phyloP scores from a whole-genome alignment of 2,113 vertebrate species.

The Meleagris gallopavo region DNA sequence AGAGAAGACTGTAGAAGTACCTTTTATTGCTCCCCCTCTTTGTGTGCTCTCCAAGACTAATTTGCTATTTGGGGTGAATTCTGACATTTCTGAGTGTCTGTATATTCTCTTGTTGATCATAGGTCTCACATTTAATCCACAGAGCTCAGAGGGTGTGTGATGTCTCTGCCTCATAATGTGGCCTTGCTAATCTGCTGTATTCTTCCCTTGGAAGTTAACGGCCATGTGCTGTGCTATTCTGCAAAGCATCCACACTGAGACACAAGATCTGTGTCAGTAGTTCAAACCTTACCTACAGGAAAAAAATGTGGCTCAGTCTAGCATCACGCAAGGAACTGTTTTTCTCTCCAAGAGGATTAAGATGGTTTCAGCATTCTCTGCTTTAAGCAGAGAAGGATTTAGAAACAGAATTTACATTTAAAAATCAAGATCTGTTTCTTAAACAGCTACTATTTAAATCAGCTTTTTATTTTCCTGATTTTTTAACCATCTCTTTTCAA shows the following conservation, averaged over 20 bases:
- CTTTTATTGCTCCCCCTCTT: not conserved
- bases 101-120: not conserved
- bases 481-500: not conserved
- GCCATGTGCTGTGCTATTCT: not conserved
- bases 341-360: not conserved
- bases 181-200: not conserved
- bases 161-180: not conserved
- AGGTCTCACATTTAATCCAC: not conserved
- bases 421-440: not conserved
- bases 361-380: not conserved
- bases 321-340: not conserved
- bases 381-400: not conserved
- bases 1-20: not conserved
- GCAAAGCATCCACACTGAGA: not conserved
- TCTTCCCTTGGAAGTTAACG: not conserved
- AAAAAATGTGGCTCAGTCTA: not conserved
- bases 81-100: not conserved
- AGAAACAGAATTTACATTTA: not conserved
- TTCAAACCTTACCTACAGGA: not conserved
- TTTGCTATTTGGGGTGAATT: not conserved
- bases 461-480: not conserved
- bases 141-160: not conserved
- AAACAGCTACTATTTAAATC: accelerated
- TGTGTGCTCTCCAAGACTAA: not conserved
- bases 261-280: accelerated